These are phyloP conservation scores for Wasmannia auropunctata DNA, from an alignment of 1,140 invertebrate species.

Conservation along the genomic window DNA sequence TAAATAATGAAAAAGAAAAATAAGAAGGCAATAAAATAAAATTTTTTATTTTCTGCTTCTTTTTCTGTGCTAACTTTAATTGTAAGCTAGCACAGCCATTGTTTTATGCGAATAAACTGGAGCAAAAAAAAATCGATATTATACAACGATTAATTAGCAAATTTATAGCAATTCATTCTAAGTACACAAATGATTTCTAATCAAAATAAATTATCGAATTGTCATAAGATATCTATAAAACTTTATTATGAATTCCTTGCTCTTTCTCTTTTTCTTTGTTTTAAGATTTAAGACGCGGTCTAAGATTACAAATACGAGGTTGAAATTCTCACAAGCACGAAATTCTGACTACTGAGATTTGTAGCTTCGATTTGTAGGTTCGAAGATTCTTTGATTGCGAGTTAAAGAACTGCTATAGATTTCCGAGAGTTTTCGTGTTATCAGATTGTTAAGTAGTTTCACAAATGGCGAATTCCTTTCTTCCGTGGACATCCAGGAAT, in stretches of 20 bases:
- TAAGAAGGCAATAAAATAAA: neutral
- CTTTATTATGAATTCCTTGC: neutral
- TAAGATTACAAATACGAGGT: neutral
- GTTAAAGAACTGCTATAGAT: neutral
- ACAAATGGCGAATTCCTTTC: conserved; percentile 13
- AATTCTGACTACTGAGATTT: neutral
- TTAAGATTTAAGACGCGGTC: neutral
- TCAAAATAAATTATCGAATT: neutral
- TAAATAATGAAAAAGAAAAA: neutral
- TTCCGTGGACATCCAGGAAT: neutral
- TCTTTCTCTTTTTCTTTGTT: neutral
- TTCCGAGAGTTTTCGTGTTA: neutral
- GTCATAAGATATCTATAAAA: neutral
- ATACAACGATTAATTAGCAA: too few species aligned
- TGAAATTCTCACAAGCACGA: neutral
- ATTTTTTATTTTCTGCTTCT: too few species aligned
- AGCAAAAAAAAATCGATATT: too few species aligned
- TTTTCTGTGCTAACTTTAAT: too few species aligned
- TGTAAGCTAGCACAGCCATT: too few species aligned
- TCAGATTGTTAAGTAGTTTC: neutral
- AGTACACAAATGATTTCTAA: neutral
- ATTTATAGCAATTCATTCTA: too few species aligned
- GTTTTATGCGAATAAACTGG: too few species aligned
- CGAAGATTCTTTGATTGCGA: neutral
- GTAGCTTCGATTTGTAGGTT: neutral